Conservation (phyloP, 2,888 invertebrate species). For the Lepidochrysops patricia region DNA sequence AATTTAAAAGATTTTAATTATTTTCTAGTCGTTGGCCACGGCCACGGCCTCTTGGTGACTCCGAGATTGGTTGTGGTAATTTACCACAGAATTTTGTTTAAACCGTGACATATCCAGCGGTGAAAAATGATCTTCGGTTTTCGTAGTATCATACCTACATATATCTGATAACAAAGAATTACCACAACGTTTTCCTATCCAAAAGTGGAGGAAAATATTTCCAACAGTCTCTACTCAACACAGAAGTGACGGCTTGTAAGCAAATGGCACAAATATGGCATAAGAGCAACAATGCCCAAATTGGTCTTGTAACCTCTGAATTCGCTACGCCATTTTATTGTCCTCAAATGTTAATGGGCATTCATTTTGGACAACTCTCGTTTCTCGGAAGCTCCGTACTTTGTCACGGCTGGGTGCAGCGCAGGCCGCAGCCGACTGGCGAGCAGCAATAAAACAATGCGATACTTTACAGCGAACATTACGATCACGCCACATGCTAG, state of each 20-base stretch:
- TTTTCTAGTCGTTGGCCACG: neutral
- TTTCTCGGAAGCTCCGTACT: conserved; percentile 6
- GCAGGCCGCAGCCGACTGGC: neutral
- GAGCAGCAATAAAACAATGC: neutral
- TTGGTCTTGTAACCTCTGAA: neutral
- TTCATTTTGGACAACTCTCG: conserved; percentile 1
- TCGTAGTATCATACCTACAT: neutral
- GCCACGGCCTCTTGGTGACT: neutral
- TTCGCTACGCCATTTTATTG: neutral
- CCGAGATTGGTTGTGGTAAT: neutral
- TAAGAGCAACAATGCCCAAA: neutral
- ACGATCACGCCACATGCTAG: neutral
- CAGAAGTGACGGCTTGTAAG: neutral
- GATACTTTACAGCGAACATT: neutral
- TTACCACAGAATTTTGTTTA: neutral
- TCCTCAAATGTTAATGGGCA: neutral
- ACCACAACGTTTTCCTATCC: too few relatives aligned
- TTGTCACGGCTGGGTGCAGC: neutral
- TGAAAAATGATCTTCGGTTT: neutral
- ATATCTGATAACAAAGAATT: too few relatives aligned
- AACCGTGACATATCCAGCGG: neutral
- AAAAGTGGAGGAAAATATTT: too few relatives aligned
- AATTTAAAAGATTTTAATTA: neutral
- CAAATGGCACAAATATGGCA: neutral
- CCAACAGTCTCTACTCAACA: neutral